These are phyloP conservation scores for Huso huso DNA, from an alignment of 2,797 vertebrate species.

Conservation along the genomic window DNA sequence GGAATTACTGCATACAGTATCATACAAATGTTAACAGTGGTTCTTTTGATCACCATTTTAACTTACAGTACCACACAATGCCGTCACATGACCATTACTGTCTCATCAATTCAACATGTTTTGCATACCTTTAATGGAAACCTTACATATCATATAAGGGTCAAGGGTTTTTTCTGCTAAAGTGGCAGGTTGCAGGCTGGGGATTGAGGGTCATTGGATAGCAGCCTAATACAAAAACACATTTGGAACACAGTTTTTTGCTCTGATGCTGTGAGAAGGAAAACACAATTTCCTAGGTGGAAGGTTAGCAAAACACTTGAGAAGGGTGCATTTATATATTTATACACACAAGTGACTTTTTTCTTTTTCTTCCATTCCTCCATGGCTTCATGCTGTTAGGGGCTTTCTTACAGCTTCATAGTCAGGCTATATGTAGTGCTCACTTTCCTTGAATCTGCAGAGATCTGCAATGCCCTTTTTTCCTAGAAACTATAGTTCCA, in stretches of 20 bases:
- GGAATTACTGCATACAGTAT: no score
- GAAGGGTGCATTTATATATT: not conserved
- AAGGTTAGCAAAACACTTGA: not conserved
- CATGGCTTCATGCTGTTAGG: not conserved
- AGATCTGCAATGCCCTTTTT: not conserved
- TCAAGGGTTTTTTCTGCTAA: not conserved
- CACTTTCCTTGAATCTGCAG: not conserved
- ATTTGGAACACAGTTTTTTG: conserved; percentile 9
- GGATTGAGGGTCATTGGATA: not conserved
- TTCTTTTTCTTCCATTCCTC: not conserved
- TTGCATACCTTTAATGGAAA: not conserved
- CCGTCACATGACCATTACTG: not conserved
- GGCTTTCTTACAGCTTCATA: not conserved
- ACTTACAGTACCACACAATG: no score
- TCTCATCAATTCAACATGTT: not conserved
- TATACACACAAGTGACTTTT: not conserved
- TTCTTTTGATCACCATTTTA: no score
- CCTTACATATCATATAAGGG: not conserved
- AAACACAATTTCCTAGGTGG: no score
- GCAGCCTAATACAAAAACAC: not conserved
- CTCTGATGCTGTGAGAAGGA: no score
- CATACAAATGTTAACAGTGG: no score
- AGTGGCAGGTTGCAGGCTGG: not conserved
- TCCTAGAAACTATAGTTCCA: not conserved
- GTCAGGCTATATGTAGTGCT: not conserved